Base-by-base conservation (phyloP, 2,888 invertebrate species). In the Harpagoxenus sublaevis region DNA sequence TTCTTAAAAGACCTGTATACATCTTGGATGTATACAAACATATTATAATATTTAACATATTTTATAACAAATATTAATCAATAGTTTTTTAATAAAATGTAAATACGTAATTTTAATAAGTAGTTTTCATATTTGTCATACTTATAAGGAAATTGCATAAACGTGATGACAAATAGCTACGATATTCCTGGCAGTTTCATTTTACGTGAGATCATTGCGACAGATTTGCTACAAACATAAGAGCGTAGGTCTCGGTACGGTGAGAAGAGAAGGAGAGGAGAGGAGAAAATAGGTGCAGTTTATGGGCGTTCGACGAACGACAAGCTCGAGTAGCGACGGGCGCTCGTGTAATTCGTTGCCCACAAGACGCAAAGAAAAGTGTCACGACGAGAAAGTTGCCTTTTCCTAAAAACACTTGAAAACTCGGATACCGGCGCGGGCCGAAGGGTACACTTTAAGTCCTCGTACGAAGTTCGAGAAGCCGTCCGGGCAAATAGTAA, bases 331-430 rank as follows among this genome's bases (percentile, higher is more conserved):
- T 71, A 79, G 60, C 79, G 73, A 79, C 73, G 57, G 57, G 57
- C 48, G 79, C 79, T 79, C 79, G 71, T 79, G 79, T 79, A 79
- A 79, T 79, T 79, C 79, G 73, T 79, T 79, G 79, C 79, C 79
- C 79, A 48, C 73, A 79, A 60, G 73, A 73, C 79, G 79, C 79
- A 60, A 79, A 73, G 74, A 79, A 79, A 79, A 79, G 79, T 79
- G 79, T 79, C 79, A 71, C 74, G 73, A 35, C 48, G 79, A 79
- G 79, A 79, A 79, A 79, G 79, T 79, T 79, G 79, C 73, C 73
- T 79, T 79, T 79, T 79, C 73, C 79, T 79, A 79, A 79, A 79
- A 79, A 79, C 79, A 79, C 79, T 79, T 79, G 79, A 79, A 73
- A 79, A 79, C 79, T 79, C 57, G 57, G 73, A 73, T 71, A 60